These are phyloP conservation scores for Linepithema humile DNA, from an alignment of 1,140 invertebrate species.

Conservation along the genomic window DNA sequence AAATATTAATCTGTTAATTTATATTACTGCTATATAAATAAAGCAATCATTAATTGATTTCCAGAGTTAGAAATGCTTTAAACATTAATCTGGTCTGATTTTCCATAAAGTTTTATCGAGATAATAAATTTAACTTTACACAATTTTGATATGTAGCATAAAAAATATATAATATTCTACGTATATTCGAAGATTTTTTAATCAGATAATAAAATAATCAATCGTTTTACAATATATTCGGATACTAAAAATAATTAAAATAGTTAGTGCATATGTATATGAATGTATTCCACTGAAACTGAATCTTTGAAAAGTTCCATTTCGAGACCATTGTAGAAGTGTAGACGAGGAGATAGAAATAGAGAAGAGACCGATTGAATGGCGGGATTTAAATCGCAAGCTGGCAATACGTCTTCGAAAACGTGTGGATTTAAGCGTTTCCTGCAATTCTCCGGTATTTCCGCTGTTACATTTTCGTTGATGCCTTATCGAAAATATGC, in stretches of 20 bases:
- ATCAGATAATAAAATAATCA: background rate
- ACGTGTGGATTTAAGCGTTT: background rate
- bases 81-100: background rate
- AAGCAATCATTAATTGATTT: background rate
- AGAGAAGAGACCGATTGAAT: background rate
- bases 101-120: background rate
- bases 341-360: background rate
- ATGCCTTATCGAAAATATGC: background rate
- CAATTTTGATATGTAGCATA: background rate
- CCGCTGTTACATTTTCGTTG: background rate
- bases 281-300: background rate
- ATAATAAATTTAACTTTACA: background rate
- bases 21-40: background rate
- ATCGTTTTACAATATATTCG: no score
- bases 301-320: background rate
- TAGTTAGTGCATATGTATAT: background rate
- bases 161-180: background rate
- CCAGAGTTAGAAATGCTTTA: background rate
- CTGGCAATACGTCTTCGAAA: background rate
- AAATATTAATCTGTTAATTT: background rate
- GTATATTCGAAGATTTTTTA: background rate
- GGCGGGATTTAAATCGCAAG: constrained; percentile 9
- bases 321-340: constrained; percentile 2
- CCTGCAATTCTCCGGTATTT: background rate
- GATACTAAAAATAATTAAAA: constrained; percentile 20